Evolutionary conservation across 2,797 vertebrate species (phyloP).

Genomic region (Megaceryle alcyon): DNA sequence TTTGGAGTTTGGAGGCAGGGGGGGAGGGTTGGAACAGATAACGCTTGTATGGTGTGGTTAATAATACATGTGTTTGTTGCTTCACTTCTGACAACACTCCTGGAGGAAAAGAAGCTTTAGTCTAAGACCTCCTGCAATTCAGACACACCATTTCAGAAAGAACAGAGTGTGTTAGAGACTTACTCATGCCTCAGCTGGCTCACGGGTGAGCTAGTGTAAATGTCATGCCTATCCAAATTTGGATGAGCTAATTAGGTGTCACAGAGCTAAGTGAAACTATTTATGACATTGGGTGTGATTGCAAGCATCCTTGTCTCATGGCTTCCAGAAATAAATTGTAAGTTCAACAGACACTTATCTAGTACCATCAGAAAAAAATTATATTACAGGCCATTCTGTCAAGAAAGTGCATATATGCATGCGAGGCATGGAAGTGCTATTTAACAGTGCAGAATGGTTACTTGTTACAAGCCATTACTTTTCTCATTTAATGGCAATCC

Average conservation of each 20-base stretch:
- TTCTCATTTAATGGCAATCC: not conserved
- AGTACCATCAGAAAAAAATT: not conserved
- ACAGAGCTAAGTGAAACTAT: not conserved
- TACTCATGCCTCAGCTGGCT: not conserved
- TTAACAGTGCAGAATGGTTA: not conserved
- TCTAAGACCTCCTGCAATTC: not conserved
- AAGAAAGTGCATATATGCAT: not conserved
- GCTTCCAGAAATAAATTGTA: not conserved
- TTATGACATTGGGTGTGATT: not conserved
- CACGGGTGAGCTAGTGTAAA: conserved; percentile 5
- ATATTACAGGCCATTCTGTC: not conserved
- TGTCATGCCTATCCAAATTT: conserved; percentile 39
- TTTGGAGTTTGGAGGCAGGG: not conserved
- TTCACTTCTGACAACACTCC: not conserved
- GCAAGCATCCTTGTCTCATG: not conserved
- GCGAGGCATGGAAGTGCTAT: not conserved
- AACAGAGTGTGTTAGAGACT: not conserved
- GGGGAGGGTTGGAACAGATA: not conserved
- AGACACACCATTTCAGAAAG: not conserved
- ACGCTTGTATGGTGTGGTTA: not conserved
- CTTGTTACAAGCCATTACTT: not conserved
- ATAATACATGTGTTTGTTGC: not conserved
- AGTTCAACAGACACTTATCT: not conserved
- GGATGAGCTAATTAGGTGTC: conserved; percentile 36
- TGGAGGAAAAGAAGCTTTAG: not conserved